Base-by-base conservation (phyloP, 2,113 vertebrate genomes). In the Zosterops hypoxanthus region DNA sequence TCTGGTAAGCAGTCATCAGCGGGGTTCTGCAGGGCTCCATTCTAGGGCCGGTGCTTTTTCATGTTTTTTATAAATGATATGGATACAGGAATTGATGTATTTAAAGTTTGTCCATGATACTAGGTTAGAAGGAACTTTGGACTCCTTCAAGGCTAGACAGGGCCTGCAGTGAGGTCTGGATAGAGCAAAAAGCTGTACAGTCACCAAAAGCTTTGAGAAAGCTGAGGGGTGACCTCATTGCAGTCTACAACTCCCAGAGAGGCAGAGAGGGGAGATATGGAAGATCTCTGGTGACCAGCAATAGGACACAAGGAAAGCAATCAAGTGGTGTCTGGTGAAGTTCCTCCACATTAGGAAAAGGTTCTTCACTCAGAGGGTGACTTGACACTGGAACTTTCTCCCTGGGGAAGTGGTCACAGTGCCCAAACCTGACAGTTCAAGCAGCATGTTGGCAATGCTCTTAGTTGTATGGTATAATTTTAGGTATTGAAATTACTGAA, bases 361-460 rank as follows among this genome's bases (percentile, higher is more conserved):
- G 1, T 13, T 79, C 16, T 79, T 79, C 22, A 41, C 4, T 4
- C 8, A 14, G 14, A n/a, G 64, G 6, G 6, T 50, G 9, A 1
- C 7, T 12, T 3, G 16, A 31, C 26, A 29, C 61, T 64, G 20
- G 34, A 64, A 50, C 39, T 55, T 7, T 6, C 12, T 92, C 14
- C 28, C 36, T 10, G 41, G 12, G 11, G 8, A 63, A 59, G 15
- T 6, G 8, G 6, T 57, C 18, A n/a, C 2, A 2, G 21, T 15
- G 63, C 19, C 6, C 6, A 72, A 72, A 12, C 16, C 26, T 19
- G 11, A 16, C 31, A 46, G 14, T 64, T 88, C 44, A 85, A 41
- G 22, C 5, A 44, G 20, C 1, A 4, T 36, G 25, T n/a, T 41
- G 23, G 21, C 1, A 3, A 19, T 0, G 1, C 34, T 78, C 29